Percentiles rank a stretch among this genome's conserved stretches.
These are phyloP conservation scores for Drosophila truncata DNA, from an alignment of 1,140 invertebrate species.

Conservation along the genomic window DNA sequence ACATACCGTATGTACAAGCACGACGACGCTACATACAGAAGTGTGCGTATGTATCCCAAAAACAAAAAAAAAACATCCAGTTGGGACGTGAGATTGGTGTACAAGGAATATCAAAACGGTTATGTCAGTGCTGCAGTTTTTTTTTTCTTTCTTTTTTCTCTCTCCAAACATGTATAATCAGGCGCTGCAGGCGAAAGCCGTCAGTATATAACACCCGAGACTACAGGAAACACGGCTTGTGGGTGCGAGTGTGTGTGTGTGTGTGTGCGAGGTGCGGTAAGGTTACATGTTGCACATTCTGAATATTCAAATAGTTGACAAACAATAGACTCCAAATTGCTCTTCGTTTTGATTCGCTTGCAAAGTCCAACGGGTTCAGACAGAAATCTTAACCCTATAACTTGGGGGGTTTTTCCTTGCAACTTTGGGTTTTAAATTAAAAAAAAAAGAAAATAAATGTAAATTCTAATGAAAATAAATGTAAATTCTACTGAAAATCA, in stretches of 20 bases:
- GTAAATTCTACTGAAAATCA: too few relatives aligned
- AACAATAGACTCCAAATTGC: conserved; percentile 14
- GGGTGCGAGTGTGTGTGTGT: not conserved
- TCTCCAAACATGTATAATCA: conserved; percentile 18
- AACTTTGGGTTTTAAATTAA: not conserved
- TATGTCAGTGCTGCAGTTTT: conserved; percentile 28
- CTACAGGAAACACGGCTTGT: conserved; percentile 4
- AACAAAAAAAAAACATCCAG: conserved; percentile 23
- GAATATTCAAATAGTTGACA: conserved; percentile 23
- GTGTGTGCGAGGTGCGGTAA: not conserved
- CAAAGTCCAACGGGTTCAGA: conserved; percentile 2
- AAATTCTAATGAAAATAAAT: not conserved
- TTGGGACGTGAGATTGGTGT: conserved; percentile 24
- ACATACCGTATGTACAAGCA: conserved; percentile 14
- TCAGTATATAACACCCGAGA: conserved; percentile 11
- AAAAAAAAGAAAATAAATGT: not conserved
- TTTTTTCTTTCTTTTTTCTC: conserved; percentile 4
- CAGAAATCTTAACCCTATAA: not conserved
- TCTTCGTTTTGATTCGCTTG: conserved; percentile 3
- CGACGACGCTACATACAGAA: conserved; percentile 12
- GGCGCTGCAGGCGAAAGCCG: conserved; percentile 15
- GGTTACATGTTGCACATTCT: conserved; percentile 23
- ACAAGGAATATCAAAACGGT: conserved; percentile 30
- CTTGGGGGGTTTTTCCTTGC: not conserved
- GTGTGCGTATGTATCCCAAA: conserved; percentile 3